phyloP scores from a whole-genome alignment of 2,888 invertebrate genomes.

The Aspidiotus destructor region DNA sequence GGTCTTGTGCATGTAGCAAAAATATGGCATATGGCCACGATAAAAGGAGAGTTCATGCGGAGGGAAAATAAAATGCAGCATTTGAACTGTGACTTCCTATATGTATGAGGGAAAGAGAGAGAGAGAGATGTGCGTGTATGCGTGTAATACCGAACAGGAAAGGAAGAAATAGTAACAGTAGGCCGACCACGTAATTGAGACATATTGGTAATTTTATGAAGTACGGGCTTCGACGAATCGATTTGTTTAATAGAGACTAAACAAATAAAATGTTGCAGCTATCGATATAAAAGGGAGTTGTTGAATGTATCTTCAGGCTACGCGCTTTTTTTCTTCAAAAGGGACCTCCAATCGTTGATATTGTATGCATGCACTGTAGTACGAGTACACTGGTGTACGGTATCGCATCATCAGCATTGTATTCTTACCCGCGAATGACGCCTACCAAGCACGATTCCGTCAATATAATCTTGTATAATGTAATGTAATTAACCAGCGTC shows the following conservation, averaged over 20 bases:
- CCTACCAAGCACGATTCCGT: too few species aligned
- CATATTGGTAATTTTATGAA: conserved; percentile 33
- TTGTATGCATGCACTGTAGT: neutral
- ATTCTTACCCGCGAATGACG: too few species aligned
- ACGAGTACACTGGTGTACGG: too few species aligned
- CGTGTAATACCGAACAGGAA: too few species aligned
- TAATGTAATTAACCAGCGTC: too few species aligned
- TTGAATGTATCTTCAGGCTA: neutral
- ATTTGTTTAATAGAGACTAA: conserved; percentile 32
- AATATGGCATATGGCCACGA: too few species aligned
- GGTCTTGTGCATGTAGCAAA: too few species aligned
- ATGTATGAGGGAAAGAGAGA: neutral
- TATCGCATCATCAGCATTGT: too few species aligned
- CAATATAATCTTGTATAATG: too few species aligned
- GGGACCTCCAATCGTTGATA: neutral
- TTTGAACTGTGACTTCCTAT: too few species aligned
- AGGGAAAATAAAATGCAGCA: too few species aligned
- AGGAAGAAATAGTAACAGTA: conserved; percentile 22
- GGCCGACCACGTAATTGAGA: conserved; percentile 32
- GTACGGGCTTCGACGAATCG: conserved; percentile 30
- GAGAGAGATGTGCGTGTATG: conserved; percentile 3
- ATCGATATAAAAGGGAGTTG: neutral
- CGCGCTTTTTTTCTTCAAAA: neutral
- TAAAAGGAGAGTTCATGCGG: too few species aligned
- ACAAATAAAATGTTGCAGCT: conserved; percentile 25